Base-by-base conservation (phyloP, 2,113 vertebrate species). In the Trematomus loennbergii region DNA sequence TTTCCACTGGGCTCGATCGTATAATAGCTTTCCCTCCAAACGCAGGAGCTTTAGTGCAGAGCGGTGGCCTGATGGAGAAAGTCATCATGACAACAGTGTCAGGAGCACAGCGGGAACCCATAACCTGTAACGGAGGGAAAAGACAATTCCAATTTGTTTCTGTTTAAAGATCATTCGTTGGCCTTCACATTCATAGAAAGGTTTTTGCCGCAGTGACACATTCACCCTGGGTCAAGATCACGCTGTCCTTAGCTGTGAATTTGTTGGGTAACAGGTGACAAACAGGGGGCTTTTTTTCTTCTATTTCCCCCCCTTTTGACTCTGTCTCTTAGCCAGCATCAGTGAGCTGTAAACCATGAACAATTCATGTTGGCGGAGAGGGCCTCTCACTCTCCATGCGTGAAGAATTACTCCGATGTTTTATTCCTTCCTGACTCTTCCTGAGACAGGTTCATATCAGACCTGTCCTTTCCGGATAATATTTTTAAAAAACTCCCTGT, bases 1-100 rank as follows among this genome's bases (percentile, higher is more conserved):
- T 83, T 87, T 92, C 87, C 84, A 81, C 79, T 22, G 87, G 65
- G 85, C 84, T 66, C 59, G 76, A 75, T 81, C 70, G 49, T 89
- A 76, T 91, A 87, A 92, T 90, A 82, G 81, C 89, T 86, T 89
- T 89, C 53, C 72, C 18, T 80, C 83, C 84, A 81, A 75, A 40
- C 20, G 12, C 79, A 66, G 79, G 86, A 90, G 82, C 80, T 91
- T 85, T 59, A 81, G 72, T 61, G 72, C 63, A 72, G 72, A 72
- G 57, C 71, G 22, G 18, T 75, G 52, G 72, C 85, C 66, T 78
- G 83, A 90, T 83, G 76, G 75, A 61, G 72, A 75, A 75, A 73
- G 91, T 92, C 91, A 62, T 89, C 90, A 93, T 91, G 92, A 87
- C 89, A 89, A 91, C 92, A 46, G 64, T 83, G 80, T 87, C 72